Evolutionary conservation across 2,113 vertebrate genomes (phyloP).

Genomic region (Sander vitreus): DNA sequence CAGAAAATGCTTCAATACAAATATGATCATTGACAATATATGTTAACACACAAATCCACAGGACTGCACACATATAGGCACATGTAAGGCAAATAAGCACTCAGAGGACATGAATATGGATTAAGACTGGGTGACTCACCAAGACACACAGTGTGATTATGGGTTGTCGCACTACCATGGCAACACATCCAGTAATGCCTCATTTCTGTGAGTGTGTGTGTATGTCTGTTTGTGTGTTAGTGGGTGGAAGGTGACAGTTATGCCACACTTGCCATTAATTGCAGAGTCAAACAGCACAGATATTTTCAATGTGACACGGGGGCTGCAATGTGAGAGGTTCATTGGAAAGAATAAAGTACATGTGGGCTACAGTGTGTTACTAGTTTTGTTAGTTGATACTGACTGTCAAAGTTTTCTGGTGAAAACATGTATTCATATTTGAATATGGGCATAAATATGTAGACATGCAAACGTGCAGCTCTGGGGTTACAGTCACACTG

Average conservation of each 20-base stretch:
- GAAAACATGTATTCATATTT: background rate
- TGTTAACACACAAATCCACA: background rate
- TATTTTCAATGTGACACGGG: constrained; percentile 29
- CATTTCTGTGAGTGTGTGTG: constrained; percentile 33
- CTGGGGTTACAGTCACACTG: background rate
- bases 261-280: constrained; percentile 56
- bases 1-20: background rate
- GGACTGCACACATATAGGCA: background rate
- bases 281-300: constrained; percentile 24
- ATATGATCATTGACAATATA: background rate
- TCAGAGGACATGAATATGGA: constrained; percentile 58
- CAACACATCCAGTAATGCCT: constrained; percentile 69
- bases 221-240: constrained; percentile 43
- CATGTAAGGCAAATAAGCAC: constrained; percentile 19
- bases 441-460: background rate
- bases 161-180: constrained; percentile 70
- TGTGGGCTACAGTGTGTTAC: background rate
- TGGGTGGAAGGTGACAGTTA: constrained; percentile 62
- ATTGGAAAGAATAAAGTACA: constrained; percentile 9
- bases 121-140: constrained; percentile 72
- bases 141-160: constrained; percentile 66
- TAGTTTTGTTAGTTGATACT: background rate
- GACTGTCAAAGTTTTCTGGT: constrained; percentile 4
- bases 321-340: constrained; percentile 28
- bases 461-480: background rate